Conservation (phyloP, 2,797 vertebrate species). For the Cuniculus paca region DNA sequence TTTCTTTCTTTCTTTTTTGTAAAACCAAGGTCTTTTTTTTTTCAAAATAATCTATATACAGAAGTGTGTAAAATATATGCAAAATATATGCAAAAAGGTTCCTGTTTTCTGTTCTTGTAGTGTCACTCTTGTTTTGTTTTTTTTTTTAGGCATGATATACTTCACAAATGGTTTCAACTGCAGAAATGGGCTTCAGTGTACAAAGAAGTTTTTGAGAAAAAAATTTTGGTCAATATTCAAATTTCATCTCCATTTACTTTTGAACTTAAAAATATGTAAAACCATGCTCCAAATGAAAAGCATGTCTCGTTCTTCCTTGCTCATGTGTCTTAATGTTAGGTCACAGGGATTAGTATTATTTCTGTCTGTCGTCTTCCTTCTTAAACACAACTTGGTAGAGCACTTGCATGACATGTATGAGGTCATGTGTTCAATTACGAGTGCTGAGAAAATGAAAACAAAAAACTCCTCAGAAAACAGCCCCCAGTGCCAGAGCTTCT, state of each 20-base stretch:
- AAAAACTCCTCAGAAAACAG: not conserved
- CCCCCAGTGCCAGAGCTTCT: not conserved
- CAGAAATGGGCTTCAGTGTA: not conserved
- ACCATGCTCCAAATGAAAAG: not conserved
- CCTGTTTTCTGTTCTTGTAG: not conserved
- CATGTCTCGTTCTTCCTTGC: not conserved
- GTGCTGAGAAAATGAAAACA: not conserved
- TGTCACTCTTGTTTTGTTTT: not conserved
- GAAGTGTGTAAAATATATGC: not conserved
- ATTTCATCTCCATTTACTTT: conserved; percentile 40
- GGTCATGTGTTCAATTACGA: not conserved
- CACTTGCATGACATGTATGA: not conserved
- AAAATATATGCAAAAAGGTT: not conserved
- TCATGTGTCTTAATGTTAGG: not conserved
- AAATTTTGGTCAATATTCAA: not conserved
- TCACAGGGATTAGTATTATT: not conserved
- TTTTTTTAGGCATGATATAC: not conserved
- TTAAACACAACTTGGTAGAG: not conserved
- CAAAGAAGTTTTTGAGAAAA: not conserved
- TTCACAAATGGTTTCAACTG: not conserved
- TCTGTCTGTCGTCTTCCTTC: not conserved
- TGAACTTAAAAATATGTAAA: not conserved
- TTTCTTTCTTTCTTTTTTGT: not conserved
- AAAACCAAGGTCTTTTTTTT: conserved; percentile 15
- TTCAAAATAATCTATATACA: conserved; percentile 12